Evolutionary conservation across 2,797 vertebrate genomes (phyloP).

Genomic region (Prionace glauca): DNA sequence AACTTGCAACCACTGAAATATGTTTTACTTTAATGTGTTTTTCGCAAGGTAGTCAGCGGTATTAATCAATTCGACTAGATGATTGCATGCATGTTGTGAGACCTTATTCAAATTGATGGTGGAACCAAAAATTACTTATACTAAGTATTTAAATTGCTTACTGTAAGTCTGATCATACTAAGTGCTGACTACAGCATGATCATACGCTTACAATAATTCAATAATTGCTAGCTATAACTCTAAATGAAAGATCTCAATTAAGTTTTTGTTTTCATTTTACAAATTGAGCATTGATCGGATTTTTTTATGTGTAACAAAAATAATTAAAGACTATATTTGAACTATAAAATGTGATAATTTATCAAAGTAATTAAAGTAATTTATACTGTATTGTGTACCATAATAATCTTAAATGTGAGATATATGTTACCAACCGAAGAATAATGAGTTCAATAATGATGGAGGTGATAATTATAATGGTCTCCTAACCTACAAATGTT

Average conservation of each 20-base stretch:
- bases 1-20: neutral
- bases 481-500: conserved; percentile 76
- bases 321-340: conserved; percentile 16
- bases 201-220: conserved; percentile 4
- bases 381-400: neutral
- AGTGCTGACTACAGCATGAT: conserved; percentile 19
- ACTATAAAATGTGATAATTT: conserved; percentile 21
- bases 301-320: conserved; percentile 20
- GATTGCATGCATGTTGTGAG: neutral
- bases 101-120: conserved; percentile 18
- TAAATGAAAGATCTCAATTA: conserved; percentile 1
- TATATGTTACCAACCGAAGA: conserved; percentile 72
- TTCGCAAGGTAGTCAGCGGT: too few species aligned
- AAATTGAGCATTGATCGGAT: conserved; percentile 13
- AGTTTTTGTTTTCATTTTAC: conserved; percentile 18
- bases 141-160: neutral
- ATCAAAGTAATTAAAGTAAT: conserved; percentile 33
- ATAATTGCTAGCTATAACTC: conserved; percentile 11
- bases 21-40: conserved; percentile 1
- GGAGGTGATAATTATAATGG: conserved; percentile 77
- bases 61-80: conserved; percentile 8
- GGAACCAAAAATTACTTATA: neutral
- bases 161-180: neutral
- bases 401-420: conserved; percentile 29
- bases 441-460: conserved; percentile 83